These are phyloP conservation scores for Mastomys coucha DNA, from an alignment of 2,113 vertebrate genomes.

Conservation along the genomic window DNA sequence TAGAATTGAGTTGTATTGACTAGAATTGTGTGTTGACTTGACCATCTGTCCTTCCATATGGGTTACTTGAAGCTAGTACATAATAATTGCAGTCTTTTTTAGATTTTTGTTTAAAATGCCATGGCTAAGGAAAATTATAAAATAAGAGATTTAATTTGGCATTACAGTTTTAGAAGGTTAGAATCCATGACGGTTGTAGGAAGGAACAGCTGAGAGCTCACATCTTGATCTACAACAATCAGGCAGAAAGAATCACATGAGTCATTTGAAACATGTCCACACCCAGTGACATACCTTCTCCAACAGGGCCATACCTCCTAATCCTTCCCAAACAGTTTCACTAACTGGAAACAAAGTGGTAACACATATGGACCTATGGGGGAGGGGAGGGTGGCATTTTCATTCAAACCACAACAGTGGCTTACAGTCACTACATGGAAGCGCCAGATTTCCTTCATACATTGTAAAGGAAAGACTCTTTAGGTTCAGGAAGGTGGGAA, in stretches of 20 bases:
- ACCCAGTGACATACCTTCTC: not conserved
- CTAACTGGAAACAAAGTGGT: not conserved
- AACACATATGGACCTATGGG: not conserved
- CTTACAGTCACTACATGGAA: not conserved
- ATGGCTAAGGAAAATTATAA: not conserved
- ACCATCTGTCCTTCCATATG: not conserved
- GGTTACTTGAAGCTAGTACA: not conserved
- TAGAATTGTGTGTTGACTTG: not conserved
- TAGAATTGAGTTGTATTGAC: not conserved
- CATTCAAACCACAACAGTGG: not conserved
- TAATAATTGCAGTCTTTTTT: not conserved
- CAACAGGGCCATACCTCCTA: not conserved
- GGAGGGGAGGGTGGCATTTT: not conserved
- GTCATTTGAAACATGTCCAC: not conserved
- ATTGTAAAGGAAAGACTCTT: not conserved
- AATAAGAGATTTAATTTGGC: not conserved
- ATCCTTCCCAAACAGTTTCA: not conserved
- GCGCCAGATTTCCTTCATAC: conserved; percentile 1
- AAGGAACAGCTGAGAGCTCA: not conserved
- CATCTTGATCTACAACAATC: not conserved
- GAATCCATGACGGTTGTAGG: not conserved
- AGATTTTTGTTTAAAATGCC: not conserved
- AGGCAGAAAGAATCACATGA: not conserved
- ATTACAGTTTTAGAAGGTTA: not conserved
- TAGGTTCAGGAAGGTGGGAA: not conserved